phyloP scores from a whole-genome alignment of 2,888 invertebrate genomes.

The Aleiodes leptofemur region DNA sequence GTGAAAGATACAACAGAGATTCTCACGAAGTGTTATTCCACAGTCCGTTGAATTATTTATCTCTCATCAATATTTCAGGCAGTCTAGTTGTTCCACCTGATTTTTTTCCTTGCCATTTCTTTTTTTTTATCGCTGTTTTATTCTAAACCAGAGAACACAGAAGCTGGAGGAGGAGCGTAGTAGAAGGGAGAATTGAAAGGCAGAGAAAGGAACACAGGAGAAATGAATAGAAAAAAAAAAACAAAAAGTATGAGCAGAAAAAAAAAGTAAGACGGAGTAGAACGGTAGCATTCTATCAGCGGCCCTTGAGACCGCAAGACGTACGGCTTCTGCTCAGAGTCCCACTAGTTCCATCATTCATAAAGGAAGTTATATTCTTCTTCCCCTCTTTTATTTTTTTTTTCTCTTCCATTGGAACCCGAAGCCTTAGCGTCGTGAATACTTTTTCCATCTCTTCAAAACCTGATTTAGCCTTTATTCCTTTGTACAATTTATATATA shows the following conservation, averaged over 20 bases:
- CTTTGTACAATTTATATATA: neutral
- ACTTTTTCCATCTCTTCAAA: constrained; percentile 38
- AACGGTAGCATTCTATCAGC: constrained; percentile 36
- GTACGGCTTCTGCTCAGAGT: constrained; percentile 44
- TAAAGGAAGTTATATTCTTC: constrained; percentile 38
- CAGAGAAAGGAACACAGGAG: constrained; percentile 3
- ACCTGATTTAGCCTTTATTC: neutral
- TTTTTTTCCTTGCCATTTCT: neutral
- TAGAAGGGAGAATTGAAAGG: constrained; percentile 16
- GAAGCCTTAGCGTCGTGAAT: constrained; percentile 36
- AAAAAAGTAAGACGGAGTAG: constrained; percentile 24
- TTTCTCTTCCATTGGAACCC: constrained; percentile 20
- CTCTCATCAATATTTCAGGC: constrained; percentile 43
- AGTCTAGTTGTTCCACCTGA: constrained; percentile 5
- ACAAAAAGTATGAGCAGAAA: constrained; percentile 6
- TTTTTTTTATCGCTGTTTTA: constrained; percentile 27
- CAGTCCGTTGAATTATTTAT: constrained; percentile 41
- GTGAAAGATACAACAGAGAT: neutral
- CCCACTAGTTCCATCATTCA: constrained; percentile 50
- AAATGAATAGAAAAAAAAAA: constrained; percentile 10
- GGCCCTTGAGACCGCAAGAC: constrained; percentile 37
- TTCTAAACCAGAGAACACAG: constrained; percentile 6
- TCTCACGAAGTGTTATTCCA: neutral
- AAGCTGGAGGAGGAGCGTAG: neutral
- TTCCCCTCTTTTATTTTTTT: neutral